Base-by-base conservation (phyloP, 2,113 vertebrate genomes). In the Lasiurus cinereus region DNA sequence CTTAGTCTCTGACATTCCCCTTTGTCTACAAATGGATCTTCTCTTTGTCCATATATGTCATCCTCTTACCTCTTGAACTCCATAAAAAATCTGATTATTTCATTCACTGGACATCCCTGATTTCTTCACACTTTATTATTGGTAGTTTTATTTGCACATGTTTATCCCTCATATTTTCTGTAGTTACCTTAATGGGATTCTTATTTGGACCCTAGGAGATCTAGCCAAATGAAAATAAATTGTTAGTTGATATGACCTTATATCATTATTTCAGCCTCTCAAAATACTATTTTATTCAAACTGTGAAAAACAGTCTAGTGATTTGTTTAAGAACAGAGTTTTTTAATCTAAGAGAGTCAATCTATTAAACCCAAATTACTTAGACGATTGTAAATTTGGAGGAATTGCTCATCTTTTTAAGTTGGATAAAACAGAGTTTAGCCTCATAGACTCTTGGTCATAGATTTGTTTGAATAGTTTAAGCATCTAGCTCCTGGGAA, bases 381-480 rank as follows among this genome's bases (percentile, higher is more conserved):
- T 73, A 67, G 62, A 77, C 54, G 18, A 33, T 36, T 43, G 0
- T 94, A 79, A 39, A 83, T 67, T 82, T 89, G n/a, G 50, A 84
- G 8, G 1, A 16, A 36, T 21, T 90, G 11, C 16, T 84, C 70
- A 84, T 90, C 24, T 70, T 93, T 94, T 72, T 59, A 90, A 52
- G 15, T 73, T 78, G 80, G 7, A 24, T 82, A n/a, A 94, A 93
- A 36, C 5, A 59, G 67, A 89, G 11, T 92, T 95, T 82, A 18
- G 3, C 82, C 29, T 70, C 27, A 74, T 31, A 15, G 16, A 92
- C 48, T 50, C 21, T 52, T 52, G 39, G 69, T 56, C 86, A 88
- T 46, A 69, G 18, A 48, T 70, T 95, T 82, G 64, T 91, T 95
- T 90, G 24, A 74, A 73, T 73, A 39, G 22, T 74, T 94, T 86